Conservation (phyloP, 2,113 vertebrate genomes). For the Saguinus midas region DNA sequence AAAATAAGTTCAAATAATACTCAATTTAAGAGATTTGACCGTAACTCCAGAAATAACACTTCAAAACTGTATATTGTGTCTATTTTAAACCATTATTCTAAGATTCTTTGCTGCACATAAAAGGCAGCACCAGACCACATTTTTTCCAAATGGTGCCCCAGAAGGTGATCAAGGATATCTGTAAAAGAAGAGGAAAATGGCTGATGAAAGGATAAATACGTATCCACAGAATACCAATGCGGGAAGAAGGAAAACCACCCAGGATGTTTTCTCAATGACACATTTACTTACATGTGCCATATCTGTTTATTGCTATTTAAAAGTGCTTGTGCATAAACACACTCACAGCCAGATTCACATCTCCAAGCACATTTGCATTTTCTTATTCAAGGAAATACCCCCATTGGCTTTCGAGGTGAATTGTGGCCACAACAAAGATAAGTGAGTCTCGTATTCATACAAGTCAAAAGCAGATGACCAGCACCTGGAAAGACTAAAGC, state of each 20-base stretch:
- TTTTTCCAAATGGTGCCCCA: background rate
- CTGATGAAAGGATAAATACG: background rate
- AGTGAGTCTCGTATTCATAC: background rate
- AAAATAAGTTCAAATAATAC: slow-evolving; percentile 35
- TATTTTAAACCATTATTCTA: background rate
- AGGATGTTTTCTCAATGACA: background rate
- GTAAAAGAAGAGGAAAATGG: background rate
- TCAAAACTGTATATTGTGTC: background rate
- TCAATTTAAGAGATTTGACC: background rate
- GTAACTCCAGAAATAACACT: background rate
- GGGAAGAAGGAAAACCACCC: background rate
- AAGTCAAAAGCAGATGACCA: background rate
- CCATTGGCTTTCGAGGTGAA: background rate
- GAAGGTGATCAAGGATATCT: background rate
- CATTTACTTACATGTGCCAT: background rate
- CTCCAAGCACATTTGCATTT: background rate
- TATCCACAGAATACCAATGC: background rate
- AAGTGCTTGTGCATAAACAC: background rate
- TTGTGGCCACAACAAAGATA: background rate
- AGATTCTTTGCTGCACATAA: background rate
- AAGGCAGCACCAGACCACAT: background rate
- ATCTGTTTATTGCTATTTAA: background rate
- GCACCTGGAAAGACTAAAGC: background rate
- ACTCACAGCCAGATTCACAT: background rate
- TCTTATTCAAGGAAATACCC: background rate